These are phyloP conservation scores for Himalopsyche phryganea DNA, from an alignment of 1,140 invertebrate species.

Conservation along the genomic window DNA sequence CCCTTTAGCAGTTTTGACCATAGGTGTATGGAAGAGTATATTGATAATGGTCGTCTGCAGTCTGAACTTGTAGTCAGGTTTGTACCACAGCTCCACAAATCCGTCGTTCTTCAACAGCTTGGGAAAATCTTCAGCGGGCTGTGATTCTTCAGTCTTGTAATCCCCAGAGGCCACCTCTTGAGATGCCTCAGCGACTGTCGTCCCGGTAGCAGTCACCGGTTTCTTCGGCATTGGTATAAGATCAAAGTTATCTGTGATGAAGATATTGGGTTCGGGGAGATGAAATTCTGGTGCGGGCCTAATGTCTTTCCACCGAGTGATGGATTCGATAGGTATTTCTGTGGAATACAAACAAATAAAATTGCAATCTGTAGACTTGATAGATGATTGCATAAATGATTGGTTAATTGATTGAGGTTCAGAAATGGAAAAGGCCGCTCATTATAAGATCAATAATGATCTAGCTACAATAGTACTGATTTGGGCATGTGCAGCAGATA, in stretches of 20 bases:
- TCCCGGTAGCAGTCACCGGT: neutral
- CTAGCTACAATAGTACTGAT: too few species aligned
- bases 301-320: constrained; percentile 57
- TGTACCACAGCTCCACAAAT: constrained; percentile 77
- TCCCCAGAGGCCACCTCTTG: neutral
- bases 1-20: constrained; percentile 54
- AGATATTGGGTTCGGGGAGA: constrained; percentile 78
- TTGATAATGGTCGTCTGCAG: constrained; percentile 76
- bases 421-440: too few species aligned
- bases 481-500: constrained; percentile 40
- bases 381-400: too few species aligned
- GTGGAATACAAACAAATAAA: neutral
- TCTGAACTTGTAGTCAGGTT: constrained; percentile 79
- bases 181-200: too few species aligned
- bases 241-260: constrained; percentile 78
- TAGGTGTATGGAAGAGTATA: constrained; percentile 70
- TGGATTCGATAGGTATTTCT: constrained; percentile 55
- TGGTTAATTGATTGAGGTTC: too few species aligned
- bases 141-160: neutral
- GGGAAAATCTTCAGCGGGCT: constrained; percentile 43
- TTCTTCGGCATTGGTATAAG: constrained; percentile 49
- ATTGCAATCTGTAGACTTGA: too few species aligned
- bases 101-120: constrained; percentile 60
- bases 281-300: constrained; percentile 56
- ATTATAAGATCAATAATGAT: too few species aligned